Percentiles rank a stretch among this genome's conserved stretches.
Evolutionary conservation across 2,797 vertebrate genomes (phyloP).

Genomic region (Ptychobarbus kaznakovi): DNA sequence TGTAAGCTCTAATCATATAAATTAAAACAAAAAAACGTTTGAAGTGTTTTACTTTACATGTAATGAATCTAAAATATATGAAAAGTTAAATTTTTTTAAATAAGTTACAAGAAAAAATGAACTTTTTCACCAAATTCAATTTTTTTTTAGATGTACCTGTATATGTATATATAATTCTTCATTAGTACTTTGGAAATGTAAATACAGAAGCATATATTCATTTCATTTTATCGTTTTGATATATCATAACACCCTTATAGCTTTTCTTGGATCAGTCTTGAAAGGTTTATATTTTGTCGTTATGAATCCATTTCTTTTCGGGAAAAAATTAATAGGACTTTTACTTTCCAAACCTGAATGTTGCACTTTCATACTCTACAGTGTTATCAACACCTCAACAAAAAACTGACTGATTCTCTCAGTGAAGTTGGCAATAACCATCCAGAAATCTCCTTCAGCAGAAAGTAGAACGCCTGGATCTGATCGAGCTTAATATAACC

Average conservation of each 20-base stretch:
- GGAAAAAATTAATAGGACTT: not conserved
- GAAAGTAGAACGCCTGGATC: not conserved
- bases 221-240: too few species aligned
- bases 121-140: too few species aligned
- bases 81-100: too few species aligned
- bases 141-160: too few species aligned
- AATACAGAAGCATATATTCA: not conserved
- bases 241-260: not conserved
- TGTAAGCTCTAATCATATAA: too few species aligned
- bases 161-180: too few species aligned
- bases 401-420: not conserved
- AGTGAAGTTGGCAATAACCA: not conserved
- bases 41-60: too few species aligned
- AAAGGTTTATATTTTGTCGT: not conserved
- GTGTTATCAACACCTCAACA: not conserved
- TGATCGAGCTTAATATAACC: constrained; percentile 12
- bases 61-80: too few species aligned
- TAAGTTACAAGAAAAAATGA: too few species aligned
- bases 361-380: not conserved
- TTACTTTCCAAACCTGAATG: not conserved
- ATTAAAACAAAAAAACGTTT: too few species aligned
- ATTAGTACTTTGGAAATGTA: not conserved
- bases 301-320: not conserved
- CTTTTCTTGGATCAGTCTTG: not conserved
- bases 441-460: constrained; percentile 11